A percentile compares a stretch with the other conserved stretches of the same genome.
Conservation (phyloP, 2,888 invertebrate genomes). For the Cryptocephalus moraei region DNA sequence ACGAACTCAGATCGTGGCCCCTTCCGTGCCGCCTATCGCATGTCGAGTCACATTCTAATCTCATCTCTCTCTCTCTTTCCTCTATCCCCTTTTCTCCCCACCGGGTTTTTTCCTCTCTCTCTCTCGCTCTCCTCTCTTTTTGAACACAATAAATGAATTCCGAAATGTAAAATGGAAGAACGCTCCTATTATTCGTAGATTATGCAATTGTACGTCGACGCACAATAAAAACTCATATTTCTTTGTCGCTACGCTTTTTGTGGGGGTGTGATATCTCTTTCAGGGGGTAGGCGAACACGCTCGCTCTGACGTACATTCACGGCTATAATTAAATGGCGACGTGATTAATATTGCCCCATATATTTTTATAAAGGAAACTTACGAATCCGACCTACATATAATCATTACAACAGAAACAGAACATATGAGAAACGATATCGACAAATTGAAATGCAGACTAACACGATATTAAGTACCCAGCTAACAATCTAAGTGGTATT, state of each 20-base stretch:
- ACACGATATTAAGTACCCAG: too few species aligned
- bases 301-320: too few species aligned
- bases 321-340: too few species aligned
- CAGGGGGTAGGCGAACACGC: slow-evolving; percentile 8
- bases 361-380: too few species aligned
- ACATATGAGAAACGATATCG: too few species aligned
- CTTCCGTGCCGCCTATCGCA: not conserved
- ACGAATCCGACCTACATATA: too few species aligned
- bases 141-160: slow-evolving; percentile 34
- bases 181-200: slow-evolving; percentile 33
- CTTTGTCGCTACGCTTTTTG: slow-evolving; percentile 32
- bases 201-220: slow-evolving; percentile 37
- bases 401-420: too few species aligned
- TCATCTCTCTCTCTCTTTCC: not conserved
- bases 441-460: too few species aligned
- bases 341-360: too few species aligned
- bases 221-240: slow-evolving; percentile 35
- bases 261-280: slow-evolving; percentile 34
- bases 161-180: slow-evolving; percentile 35
- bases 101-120: not conserved
- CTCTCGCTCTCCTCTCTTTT: not conserved
- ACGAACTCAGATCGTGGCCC: not conserved
- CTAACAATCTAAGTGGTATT: too few species aligned
- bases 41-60: not conserved
- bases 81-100: too few species aligned